Evolutionary conservation across 2,113 vertebrate genomes (phyloP), one percentile per base, ranked within the genome.

Genomic region (Bombycilla garrulus): DNA sequence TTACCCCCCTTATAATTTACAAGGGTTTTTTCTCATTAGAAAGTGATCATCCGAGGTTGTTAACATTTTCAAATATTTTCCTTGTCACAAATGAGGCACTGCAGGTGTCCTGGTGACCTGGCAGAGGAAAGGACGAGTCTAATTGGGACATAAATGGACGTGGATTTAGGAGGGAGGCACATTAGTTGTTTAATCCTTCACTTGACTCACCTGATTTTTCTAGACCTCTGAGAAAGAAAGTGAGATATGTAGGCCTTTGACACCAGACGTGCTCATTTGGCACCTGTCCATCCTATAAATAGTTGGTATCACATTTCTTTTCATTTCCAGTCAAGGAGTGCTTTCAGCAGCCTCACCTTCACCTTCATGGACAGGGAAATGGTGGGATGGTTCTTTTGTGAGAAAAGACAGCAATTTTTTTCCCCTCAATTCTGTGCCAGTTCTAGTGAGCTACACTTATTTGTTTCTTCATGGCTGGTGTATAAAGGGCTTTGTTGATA

Each of bases 361-460:
- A 18, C 14, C 6, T 56, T 33, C 7, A 8, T 6, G 8, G 51
- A 10, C 22, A 33, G 28, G 62, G n/a, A 66, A 82, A 45, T 2
- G 2, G 2, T 71, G 48, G 26, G 19, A 47, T 36, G 19, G 33
- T 10, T 71, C 29, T 29, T 29, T 11, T 22, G 14, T 47, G 60
- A 78, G 72, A 54, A 95, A 66, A 51, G 5, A 13, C 35, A 64
- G 24, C 5, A n/a, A 3, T 15, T 10, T 38, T 28, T 58, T 16
- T 0, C 2, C 20, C 25, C 36, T 24, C 31, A 33, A 3, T 7
- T 66, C 21, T 35, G 8, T 50, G 10, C 14, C 23, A 44, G 1
- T 44, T 76, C 6, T 62, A 73, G 17, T 33, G 29, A n/a, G 5
- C 62, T 76, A 35, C 15, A 5, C 5, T 35, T 40, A 5, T 26